These are phyloP conservation scores for Lepas anatifera DNA, from an alignment of 2,888 invertebrate genomes.

Conservation along the genomic window DNA sequence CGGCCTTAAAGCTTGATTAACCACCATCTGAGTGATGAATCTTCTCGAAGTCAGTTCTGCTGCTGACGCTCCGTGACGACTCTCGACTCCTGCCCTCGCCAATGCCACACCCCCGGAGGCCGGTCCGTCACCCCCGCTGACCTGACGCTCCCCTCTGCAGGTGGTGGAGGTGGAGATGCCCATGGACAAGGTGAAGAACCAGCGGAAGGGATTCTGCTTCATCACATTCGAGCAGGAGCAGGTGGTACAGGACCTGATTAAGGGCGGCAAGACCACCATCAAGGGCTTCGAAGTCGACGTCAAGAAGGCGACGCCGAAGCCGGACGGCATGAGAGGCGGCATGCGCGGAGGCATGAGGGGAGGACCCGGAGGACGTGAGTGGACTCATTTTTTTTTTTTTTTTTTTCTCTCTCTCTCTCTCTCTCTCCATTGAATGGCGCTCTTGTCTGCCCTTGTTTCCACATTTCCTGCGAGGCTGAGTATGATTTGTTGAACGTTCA, in stretches of 20 bases:
- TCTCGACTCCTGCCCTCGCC: too few relatives aligned
- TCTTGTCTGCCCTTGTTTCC: neutral
- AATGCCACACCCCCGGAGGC: too few relatives aligned
- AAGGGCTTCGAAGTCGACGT: slow-evolving; percentile 92
- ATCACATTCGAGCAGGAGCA: slow-evolving; percentile 94
- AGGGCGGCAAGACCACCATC: slow-evolving; percentile 84
- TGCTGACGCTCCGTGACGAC: too few relatives aligned
- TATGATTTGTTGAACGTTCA: too few relatives aligned
- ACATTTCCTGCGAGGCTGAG: too few relatives aligned
- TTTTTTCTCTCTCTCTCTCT: neutral
- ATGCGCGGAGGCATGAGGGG: slow-evolving; percentile 50
- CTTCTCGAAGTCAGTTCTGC: too few relatives aligned
- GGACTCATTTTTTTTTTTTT: slow-evolving; percentile 33
- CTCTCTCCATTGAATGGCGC: too few relatives aligned
- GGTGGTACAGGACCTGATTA: slow-evolving; percentile 79
- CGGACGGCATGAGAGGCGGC: slow-evolving; percentile 34
- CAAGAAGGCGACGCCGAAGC: slow-evolving; percentile 82
- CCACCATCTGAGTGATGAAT: too few relatives aligned
- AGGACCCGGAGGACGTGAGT: slow-evolving; percentile 30
- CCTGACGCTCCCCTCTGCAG: slow-evolving; percentile 48
- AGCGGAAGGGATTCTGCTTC: slow-evolving; percentile 93
- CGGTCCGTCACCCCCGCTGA: too few relatives aligned
- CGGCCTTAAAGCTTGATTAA: too few relatives aligned
- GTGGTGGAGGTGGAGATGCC: slow-evolving; percentile 83
- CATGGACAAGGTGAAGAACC: slow-evolving; percentile 92